Base-by-base conservation (phyloP, 2,113 vertebrate species). In the Pseudopodoces humilis region DNA sequence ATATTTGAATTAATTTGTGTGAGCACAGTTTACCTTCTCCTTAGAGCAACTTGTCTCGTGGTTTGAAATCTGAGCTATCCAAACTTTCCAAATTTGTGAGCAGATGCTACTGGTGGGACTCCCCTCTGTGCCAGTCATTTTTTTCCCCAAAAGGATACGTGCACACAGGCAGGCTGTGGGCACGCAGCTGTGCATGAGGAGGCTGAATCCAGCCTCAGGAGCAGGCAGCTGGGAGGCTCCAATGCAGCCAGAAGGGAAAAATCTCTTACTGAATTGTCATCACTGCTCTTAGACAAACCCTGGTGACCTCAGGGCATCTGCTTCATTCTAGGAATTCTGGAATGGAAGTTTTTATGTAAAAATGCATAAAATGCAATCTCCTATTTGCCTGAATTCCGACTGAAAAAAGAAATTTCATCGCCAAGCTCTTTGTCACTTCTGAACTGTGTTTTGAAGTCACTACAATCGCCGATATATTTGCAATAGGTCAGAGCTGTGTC, bases 1-100 rank as follows among this genome's bases (percentile, higher is more conserved):
- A 72, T 69, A 84, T 94, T 92, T 88, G 60, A 96, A 91, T 95
- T 94, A 71, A 90, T 89, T 79, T 86, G 28, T 33, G 62, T 31
- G 50, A 83, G 16, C 52, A 41, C 63, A 79, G 46, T 90, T 89
- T 93, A 71, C 59, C 27, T 88, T 88, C 68, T 86, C 83, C 84
- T 78, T 83, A 64, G 78, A 91, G 68, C 75, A 62, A 25, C 43
- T 92, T 90, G 80, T 93, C 69, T 95, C 44, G 25, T 17, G 41
- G 28, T 78, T 90, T 90, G 83, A 92, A 95, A 88, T 83, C 72
- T 86, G 72, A 96, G 55, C 83, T 74, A 80, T 70, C 37, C 80
- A 90, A 86, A 92, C 80, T 92, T 92, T 75, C 76, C 56, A 79
- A 92, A 86, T 81, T 65, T 90, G 47, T 63, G 76, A 96, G 72